Evolutionary conservation across 2,113 vertebrate species (phyloP).

Genomic region (Cyprinodon tularosa): DNA sequence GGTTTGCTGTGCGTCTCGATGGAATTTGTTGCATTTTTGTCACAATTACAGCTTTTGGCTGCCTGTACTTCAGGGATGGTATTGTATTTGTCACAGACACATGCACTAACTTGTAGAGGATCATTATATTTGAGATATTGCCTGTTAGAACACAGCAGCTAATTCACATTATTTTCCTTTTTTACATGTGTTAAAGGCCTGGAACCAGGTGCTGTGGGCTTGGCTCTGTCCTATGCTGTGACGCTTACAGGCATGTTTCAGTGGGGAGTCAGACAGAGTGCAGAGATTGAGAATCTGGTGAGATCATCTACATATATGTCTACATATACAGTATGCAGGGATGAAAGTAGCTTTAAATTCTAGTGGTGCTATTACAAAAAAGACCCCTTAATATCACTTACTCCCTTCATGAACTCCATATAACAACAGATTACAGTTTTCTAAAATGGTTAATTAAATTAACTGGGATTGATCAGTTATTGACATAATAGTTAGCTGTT

Average conservation of each 20-base stretch:
- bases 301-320: constrained; percentile 21
- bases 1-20: constrained; percentile 94
- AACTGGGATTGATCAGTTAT: no score
- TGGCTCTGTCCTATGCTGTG: constrained; percentile 89
- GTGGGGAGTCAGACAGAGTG: constrained; percentile 95
- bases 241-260: constrained; percentile 95
- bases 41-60: constrained; percentile 85
- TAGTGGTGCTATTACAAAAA: no score
- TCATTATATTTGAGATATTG: not conserved
- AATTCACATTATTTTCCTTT: not conserved
- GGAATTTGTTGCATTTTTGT: constrained; percentile 94
- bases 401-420: no score
- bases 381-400: no score
- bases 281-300: constrained; percentile 97
- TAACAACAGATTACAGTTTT: no score
- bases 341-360: no score
- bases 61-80: constrained; percentile 87
- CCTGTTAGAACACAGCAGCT: not conserved
- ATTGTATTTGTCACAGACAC: constrained; percentile 53
- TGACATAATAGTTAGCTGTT: no score
- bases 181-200: constrained; percentile 75
- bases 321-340: not conserved
- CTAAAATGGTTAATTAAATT: no score
- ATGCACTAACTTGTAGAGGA: not conserved
- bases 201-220: constrained; percentile 88